Evolutionary conservation across 2,797 vertebrate species (phyloP), one percentile per base, ranked within the genome.

Genomic region (Phoeniculus purpureus): DNA sequence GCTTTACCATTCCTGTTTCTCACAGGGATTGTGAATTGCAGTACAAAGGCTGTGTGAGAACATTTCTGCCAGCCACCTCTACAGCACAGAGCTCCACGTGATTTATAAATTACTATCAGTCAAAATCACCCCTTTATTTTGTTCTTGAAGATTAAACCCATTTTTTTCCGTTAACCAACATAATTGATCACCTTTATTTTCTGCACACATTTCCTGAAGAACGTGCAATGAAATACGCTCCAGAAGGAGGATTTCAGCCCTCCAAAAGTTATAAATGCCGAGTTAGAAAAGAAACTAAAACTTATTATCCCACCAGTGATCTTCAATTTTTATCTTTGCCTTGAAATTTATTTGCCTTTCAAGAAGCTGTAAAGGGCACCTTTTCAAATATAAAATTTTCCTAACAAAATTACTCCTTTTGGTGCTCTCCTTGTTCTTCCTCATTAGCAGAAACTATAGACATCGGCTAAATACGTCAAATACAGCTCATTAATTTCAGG

Each of bases 281-380:
- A 94, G 96, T 95, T 95, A 77, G 90, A 74, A 94, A 96, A 84
- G 77, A 89, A 90, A 93, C 91, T 77, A 85, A 85, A 86, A 62
- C 29, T 78, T 86, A 61, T 71, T 61, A 16, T 85, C 71, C 52
- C 71, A 72, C 88, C 72, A 93, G 52, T 48, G 78, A 14, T 88
- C 93, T 76, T 64, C 52, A 43, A 27, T 52, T 89, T 94, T 95
- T 83, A 85, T 86, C 72, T 92, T 88, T 81, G 83, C 50, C 84
- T 82, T 68, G 70, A 87, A 94, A 90, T 82, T 71, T 78, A 93
- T 92, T 94, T 95, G 91, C 90, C 84, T 92, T 87, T 89, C 79
- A 89, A 50, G 86, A 80, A 85, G 86, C 54, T 72, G 70, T 81
- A 89, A 94, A 92, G 81, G 58, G 60, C 34, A 71, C 78, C 56